phyloP scores from a whole-genome alignment of 2,797 vertebrate species.

The Rhinophrynus dorsalis region DNA sequence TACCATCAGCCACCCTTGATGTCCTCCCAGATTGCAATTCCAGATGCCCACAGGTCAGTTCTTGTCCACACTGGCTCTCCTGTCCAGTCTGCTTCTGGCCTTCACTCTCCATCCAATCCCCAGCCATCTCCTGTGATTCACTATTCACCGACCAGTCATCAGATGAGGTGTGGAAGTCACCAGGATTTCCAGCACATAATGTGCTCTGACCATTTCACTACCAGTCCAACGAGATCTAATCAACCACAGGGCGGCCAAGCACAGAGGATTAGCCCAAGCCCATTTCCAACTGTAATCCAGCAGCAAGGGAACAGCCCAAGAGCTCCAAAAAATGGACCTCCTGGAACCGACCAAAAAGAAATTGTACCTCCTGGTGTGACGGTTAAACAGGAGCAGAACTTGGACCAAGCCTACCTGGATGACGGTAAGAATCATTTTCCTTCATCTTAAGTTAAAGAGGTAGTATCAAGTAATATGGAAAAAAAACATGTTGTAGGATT shows the following conservation, averaged over 20 bases:
- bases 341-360: constrained; percentile 76
- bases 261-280: constrained; percentile 69
- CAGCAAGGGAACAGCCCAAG: constrained; percentile 74
- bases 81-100: constrained; percentile 70
- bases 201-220: constrained; percentile 85
- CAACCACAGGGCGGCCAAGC: constrained; percentile 68
- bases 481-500: too few species aligned
- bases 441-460: background rate
- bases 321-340: constrained; percentile 70
- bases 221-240: constrained; percentile 61
- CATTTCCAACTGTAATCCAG: constrained; percentile 90
- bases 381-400: constrained; percentile 92
- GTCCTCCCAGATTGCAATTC: constrained; percentile 65
- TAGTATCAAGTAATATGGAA: too few species aligned
- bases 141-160: constrained; percentile 88
- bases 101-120: constrained; percentile 65
- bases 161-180: constrained; percentile 76
- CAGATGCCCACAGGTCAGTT: constrained; percentile 89
- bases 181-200: constrained; percentile 84
- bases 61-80: constrained; percentile 88
- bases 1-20: constrained; percentile 77
- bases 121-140: constrained; percentile 78
- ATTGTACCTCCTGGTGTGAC: constrained; percentile 78
- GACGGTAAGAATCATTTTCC: constrained; percentile 82
- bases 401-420: constrained; percentile 98